Evolutionary conservation across 2,888 invertebrate genomes (phyloP).

Genomic region (Aporophyla lueneburgensis): DNA sequence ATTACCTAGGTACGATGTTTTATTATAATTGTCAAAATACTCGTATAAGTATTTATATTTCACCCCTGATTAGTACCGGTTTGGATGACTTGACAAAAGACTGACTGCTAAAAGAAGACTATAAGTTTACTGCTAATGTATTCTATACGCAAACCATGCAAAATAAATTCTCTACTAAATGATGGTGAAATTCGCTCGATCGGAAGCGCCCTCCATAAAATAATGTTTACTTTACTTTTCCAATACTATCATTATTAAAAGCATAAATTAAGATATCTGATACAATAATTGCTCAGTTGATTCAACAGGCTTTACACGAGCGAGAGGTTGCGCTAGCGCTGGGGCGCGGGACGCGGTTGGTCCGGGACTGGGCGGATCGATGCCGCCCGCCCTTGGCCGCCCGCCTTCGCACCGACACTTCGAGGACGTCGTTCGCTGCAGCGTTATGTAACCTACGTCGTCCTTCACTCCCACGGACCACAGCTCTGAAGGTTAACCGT

Average conservation of each 20-base stretch:
- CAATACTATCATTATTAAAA: conserved; percentile 6
- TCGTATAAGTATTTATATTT: background rate
- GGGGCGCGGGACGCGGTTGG: conserved; percentile 64
- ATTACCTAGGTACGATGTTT: conserved; percentile 1
- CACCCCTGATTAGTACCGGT: no score
- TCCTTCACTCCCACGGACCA: conserved; percentile 63
- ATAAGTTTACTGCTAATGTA: no score
- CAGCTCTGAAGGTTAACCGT: conserved; percentile 48
- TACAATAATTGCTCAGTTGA: conserved; percentile 12
- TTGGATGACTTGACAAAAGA: no score
- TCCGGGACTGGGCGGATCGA: conserved; percentile 75
- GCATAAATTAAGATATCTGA: conserved; percentile 3
- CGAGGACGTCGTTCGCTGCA: conserved; percentile 82
- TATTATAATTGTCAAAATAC: conserved; percentile 4
- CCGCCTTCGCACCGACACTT: conserved; percentile 70
- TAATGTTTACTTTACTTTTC: background rate
- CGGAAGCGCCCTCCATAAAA: conserved; percentile 1
- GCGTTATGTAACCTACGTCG: conserved; percentile 80
- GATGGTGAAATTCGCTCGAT: no score
- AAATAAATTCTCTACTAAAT: no score
- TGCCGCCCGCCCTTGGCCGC: conserved; percentile 88
- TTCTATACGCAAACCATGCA: no score
- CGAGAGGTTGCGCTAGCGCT: conserved; percentile 73
- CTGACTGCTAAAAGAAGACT: no score
- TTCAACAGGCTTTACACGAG: conserved; percentile 40